A percentile compares a stretch with the other conserved stretches of the same genome.
Conservation (phyloP, 2,113 vertebrate species). For the Todiramphus saurophagus region DNA sequence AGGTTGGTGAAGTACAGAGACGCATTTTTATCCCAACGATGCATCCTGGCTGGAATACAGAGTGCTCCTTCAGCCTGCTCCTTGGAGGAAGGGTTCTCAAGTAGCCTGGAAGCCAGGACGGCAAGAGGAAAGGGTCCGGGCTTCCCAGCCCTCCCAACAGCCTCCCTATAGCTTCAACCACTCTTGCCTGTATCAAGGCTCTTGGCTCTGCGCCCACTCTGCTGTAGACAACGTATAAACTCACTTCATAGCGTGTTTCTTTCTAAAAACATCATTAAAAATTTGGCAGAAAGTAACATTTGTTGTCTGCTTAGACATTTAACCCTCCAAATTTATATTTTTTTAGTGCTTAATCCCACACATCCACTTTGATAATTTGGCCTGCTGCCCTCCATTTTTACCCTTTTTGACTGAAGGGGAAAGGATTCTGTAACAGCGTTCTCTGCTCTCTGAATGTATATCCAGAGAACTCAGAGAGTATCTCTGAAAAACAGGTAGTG, state of each 20-base stretch:
- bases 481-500: background rate
- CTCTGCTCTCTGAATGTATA: background rate
- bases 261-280: background rate
- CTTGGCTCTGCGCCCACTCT: background rate
- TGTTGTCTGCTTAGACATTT: background rate
- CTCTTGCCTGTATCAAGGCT: background rate
- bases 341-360: background rate
- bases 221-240: background rate
- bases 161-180: accelerated
- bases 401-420: background rate
- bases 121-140: background rate
- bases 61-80: too few relatives aligned
- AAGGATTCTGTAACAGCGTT: background rate
- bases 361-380: background rate
- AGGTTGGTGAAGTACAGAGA: background rate
- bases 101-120: accelerated
- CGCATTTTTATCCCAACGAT: too few relatives aligned
- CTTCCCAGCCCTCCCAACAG: background rate
- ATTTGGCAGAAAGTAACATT: background rate
- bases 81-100: background rate
- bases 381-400: background rate
- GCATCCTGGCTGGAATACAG: too few relatives aligned
- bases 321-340: background rate
- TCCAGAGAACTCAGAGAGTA: background rate
- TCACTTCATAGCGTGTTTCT: background rate